Conservation (phyloP, 2,113 vertebrate species). For the Bombycilla garrulus region DNA sequence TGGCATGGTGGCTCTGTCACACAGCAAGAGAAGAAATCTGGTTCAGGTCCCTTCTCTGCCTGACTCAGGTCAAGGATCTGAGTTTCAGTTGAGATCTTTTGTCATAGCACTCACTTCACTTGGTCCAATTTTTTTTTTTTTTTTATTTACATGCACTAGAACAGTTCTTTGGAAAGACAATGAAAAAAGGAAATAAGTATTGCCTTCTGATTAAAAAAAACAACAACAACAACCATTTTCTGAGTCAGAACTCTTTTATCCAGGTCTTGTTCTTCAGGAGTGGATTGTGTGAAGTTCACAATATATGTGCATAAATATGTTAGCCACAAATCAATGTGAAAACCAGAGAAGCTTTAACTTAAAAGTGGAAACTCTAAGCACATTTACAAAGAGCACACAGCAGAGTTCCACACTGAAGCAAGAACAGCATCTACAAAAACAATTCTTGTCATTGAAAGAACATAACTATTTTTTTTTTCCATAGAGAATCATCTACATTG, state of each 20-base stretch:
- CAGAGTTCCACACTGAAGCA: neutral
- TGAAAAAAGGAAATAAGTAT: neutral
- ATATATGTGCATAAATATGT: neutral
- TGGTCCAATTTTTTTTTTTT: neutral
- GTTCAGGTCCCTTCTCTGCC: neutral
- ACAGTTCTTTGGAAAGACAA: neutral
- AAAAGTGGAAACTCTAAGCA: neutral
- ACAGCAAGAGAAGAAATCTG: neutral
- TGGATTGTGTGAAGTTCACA: neutral
- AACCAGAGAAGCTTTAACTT: neutral
- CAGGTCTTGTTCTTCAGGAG: neutral
- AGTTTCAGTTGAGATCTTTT: neutral
- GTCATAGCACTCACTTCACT: neutral
- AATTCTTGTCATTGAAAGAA: neutral
- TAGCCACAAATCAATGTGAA: neutral
- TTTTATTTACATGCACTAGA: neutral
- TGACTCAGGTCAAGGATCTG: neutral
- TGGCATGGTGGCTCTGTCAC: neutral
- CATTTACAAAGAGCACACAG: neutral
- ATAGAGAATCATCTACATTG: neutral
- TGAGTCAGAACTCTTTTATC: neutral
- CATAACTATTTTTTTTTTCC: neutral
- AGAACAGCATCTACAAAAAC: neutral
- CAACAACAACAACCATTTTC: neutral
- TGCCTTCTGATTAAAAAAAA: neutral